Base-by-base conservation (phyloP, 2,797 vertebrate genomes). In the Loris lydekkerianus region DNA sequence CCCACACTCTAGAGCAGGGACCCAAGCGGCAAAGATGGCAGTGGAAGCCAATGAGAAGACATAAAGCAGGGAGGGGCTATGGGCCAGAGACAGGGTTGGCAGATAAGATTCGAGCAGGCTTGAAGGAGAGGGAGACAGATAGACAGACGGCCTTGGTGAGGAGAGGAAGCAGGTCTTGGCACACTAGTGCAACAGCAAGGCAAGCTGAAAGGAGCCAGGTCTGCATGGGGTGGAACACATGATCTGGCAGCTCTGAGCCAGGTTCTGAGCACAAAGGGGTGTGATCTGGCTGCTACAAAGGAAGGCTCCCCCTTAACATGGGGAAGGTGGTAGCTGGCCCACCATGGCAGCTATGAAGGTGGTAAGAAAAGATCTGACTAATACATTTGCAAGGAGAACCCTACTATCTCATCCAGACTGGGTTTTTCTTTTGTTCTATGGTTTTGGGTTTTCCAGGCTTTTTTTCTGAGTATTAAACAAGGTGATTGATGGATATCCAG, bases 111-210 rank as follows among this genome's bases (percentile, higher is more conserved):
- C 0, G 10, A 49, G 46, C 25, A 27, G 60, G 25, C 40, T 14
- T 46, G 31, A 60, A 58, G 60, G 40, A 72, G 2, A 31, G 7
- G 11, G n/a, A 67, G 67, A 40, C 7, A 23, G 60, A 73, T 56
- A 49, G 67, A 49, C n/a, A 4, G 34, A 49, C 31, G 8, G 60
- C 25, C 63, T 20, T 1, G 0, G 21, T 18, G 7, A 49, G 7
- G 20, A 40, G 5, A 15, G 34, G 14, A 1, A 18, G 7, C 7
- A 27, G 10, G 29, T 49, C 70, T 25, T 29, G 40, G n/a, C 29
- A 5, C 4, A 0, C 5, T 1, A 17, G 34, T 6, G 7, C 70
- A 1, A 34, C 5, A 18, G 43, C 65, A 0, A 34, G 25, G 7
- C 23, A 17, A 10, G 25, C 23, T 5, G 15, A n/a, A 10, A 43